Evolutionary conservation across 2,113 vertebrate species (phyloP).

Genomic region (Menidia beryllina): DNA sequence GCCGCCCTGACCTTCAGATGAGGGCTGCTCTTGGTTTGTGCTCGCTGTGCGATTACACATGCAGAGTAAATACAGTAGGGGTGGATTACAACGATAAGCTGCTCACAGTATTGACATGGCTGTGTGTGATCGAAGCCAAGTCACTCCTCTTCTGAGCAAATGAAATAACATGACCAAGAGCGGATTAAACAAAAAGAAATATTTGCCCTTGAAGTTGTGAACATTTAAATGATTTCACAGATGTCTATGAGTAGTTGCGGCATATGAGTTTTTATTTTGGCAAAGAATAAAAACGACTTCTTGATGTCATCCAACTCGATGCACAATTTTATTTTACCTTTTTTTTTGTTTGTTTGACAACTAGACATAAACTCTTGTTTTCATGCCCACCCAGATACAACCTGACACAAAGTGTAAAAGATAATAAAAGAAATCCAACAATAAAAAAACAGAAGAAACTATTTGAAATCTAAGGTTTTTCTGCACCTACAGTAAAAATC

Average conservation of each 20-base stretch:
- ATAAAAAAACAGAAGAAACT: constrained; percentile 14
- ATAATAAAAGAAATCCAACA: background rate
- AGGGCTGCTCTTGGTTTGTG: constrained; percentile 24
- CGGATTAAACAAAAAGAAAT: constrained; percentile 44
- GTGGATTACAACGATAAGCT: constrained; percentile 64
- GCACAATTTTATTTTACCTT: background rate
- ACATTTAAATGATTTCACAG: background rate
- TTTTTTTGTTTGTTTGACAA: too few relatives aligned
- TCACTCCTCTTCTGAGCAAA: constrained; percentile 24
- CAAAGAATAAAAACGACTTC: background rate
- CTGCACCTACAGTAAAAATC: background rate
- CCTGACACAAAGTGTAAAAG: background rate
- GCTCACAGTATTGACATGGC: constrained; percentile 59
- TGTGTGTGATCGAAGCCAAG: constrained; percentile 43
- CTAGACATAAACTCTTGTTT: constrained; percentile 14
- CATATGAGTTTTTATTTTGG: background rate
- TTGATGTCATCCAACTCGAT: background rate
- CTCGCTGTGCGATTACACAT: constrained; percentile 14
- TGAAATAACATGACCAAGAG: constrained; percentile 38
- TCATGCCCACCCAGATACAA: constrained; percentile 2
- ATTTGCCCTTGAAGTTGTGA: constrained; percentile 9
- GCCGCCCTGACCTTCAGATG: constrained; percentile 56
- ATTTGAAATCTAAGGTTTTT: constrained; percentile 9
- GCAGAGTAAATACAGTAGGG: constrained; percentile 57
- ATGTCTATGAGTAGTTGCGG: background rate